Conservation (phyloP, 2,888 invertebrate species). For the Philereme vetulata region DNA sequence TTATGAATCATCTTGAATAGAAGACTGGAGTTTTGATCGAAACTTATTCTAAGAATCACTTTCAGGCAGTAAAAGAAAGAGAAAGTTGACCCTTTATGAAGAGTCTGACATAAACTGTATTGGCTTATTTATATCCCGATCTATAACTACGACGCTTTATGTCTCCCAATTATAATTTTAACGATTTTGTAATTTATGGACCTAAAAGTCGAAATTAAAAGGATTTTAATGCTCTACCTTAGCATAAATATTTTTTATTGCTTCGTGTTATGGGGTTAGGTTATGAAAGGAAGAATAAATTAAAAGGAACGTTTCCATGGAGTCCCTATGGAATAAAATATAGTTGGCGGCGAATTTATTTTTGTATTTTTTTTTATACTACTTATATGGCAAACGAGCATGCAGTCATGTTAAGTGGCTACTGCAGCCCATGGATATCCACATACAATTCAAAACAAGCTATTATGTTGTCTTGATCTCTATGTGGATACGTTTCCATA, state of each 20-base stretch:
- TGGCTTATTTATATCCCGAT: slow-evolving; percentile 24
- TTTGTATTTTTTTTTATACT: too few relatives aligned
- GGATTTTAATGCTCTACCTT: slow-evolving; percentile 34
- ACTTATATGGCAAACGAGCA: too few relatives aligned
- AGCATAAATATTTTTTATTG: slow-evolving; percentile 36
- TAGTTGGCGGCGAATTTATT: slow-evolving; percentile 2
- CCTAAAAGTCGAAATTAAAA: slow-evolving; percentile 28
- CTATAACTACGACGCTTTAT: slow-evolving; percentile 25
- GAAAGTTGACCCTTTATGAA: neutral
- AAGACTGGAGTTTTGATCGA: too few relatives aligned
- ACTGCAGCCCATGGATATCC: too few relatives aligned
- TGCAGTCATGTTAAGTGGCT: too few relatives aligned
- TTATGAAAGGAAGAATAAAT: slow-evolving; percentile 21
- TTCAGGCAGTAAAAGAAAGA: too few relatives aligned
- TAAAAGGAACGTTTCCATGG: slow-evolving; percentile 2
- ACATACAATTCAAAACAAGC: too few relatives aligned
- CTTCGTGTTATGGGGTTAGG: slow-evolving; percentile 30
- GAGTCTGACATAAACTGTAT: neutral
- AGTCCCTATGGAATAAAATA: slow-evolving; percentile 1
- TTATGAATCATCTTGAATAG: too few relatives aligned
- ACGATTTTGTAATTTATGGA: slow-evolving; percentile 36
- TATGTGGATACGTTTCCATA: too few relatives aligned
- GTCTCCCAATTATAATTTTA: slow-evolving; percentile 37
- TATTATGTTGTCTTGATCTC: too few relatives aligned
- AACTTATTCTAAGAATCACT: too few relatives aligned